A percentile compares a stretch with the other conserved stretches of the same genome.
Conservation (phyloP, 2,888 invertebrate genomes). For the Xestia ashworthii region DNA sequence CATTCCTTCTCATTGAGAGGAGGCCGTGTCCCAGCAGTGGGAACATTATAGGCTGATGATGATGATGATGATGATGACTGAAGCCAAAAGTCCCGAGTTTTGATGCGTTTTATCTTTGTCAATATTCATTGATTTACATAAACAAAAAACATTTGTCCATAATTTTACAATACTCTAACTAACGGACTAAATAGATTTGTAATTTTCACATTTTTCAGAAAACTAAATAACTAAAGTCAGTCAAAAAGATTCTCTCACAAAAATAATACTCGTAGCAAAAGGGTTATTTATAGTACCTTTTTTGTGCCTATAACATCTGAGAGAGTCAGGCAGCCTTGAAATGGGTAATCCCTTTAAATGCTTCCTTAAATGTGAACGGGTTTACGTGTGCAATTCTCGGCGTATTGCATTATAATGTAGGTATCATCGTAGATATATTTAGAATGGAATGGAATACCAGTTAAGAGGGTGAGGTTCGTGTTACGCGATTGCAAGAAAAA, state of each 20-base stretch:
- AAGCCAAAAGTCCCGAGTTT: no score
- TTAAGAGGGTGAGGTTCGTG: not conserved
- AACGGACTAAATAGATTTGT: no score
- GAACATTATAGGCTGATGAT: no score
- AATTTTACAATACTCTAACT: no score
- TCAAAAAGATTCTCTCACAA: not conserved
- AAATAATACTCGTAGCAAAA: not conserved
- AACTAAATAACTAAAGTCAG: not conserved
- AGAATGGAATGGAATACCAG: not conserved
- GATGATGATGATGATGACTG: no score
- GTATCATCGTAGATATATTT: not conserved
- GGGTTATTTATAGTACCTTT: not conserved
- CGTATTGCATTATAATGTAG: slow-evolving; percentile 3
- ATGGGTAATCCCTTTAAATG: slow-evolving; percentile 20
- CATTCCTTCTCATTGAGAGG: no score
- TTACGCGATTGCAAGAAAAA: not conserved
- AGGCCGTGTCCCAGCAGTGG: no score
- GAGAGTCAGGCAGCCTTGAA: slow-evolving; percentile 2
- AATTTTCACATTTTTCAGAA: no score
- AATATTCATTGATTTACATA: no score
- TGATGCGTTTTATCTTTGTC: no score
- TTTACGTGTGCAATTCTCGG: not conserved
- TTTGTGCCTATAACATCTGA: not conserved
- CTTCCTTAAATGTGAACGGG: slow-evolving; percentile 9
- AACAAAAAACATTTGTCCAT: no score